Base-by-base conservation (phyloP, 2,888 invertebrate species). In the Sphaeridia pumilis region DNA sequence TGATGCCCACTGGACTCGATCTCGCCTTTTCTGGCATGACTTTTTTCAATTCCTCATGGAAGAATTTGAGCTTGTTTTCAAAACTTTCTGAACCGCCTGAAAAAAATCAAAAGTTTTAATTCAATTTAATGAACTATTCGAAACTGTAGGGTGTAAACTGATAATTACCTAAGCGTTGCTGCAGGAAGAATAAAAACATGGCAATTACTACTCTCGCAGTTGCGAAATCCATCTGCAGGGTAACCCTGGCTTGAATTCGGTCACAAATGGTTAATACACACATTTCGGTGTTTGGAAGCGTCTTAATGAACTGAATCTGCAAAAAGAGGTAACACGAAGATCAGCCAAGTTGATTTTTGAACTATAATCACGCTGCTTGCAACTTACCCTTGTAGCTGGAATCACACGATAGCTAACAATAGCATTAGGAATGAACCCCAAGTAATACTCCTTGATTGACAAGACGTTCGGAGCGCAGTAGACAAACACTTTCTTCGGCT, bases 31-130 rank as follows among this genome's bases (percentile, higher is more conserved):
- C 54, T 42, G 61, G 58, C 10, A 53, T 49, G 2, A 58, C 54
- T 21, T 43, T 48, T 44, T 58, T 58, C 1, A 64, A 42, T 50
- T 64, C 64, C 41, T 64, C 58, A 36, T 61, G 57, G 60, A 74
- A 74, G 60, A 73, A 73, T 51, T 70, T 69, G 60, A 71, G 70
- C 59, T 74, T 74, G 58, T 74, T 73, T 59, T 71, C 70, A 63
- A 74, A 74, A 27, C 73, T 72, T 62, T 74, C 73, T 20, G 73
- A 73, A 3, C 74, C 74, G 22, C 64, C 63, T 61, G 38, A 3
- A 25, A 26, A 41, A 17, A 20, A 35, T 20, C 47, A 35, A 12
- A 12, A 31, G 31, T 14, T 10, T 7, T 31, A 31, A 31, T 31
- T 31, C 14, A 31, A 31, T 31, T 31, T 31, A 31, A 22, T 14